phyloP scores from a whole-genome alignment of 2,797 vertebrate genomes.

The Paramormyrops hopkinsi region DNA sequence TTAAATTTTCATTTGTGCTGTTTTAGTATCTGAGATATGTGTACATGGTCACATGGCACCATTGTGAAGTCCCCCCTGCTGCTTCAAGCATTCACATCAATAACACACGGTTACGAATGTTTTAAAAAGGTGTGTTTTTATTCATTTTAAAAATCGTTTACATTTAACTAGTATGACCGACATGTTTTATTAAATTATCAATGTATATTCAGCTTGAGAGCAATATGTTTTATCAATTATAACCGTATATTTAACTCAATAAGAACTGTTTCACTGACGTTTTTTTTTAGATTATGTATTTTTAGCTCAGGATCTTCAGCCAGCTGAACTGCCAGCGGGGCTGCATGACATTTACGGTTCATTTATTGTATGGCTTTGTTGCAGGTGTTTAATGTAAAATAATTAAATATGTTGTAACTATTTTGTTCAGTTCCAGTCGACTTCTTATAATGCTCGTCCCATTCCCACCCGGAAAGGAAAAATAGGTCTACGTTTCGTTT shows the following conservation, averaged over 20 bases:
- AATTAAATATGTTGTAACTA: not conserved
- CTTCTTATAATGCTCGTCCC: not conserved
- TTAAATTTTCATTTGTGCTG: not conserved
- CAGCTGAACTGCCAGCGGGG: not conserved
- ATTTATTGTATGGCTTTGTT: not conserved
- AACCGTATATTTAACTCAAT: not conserved
- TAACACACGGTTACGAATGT: not conserved
- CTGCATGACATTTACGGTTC: not conserved
- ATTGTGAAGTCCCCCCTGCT: not conserved
- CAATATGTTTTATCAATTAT: not conserved
- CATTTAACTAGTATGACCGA: not conserved
- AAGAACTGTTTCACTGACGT: not conserved
- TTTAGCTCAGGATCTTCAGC: not conserved
- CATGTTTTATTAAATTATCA: not conserved
- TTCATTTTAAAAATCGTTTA: not conserved
- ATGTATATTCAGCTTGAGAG: not conserved
- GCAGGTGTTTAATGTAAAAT: not conserved
- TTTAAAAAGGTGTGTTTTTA: not conserved
- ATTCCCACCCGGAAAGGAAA: not conserved
- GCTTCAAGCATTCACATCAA: not conserved
- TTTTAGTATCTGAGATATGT: not conserved
- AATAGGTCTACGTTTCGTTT: not conserved
- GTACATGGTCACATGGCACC: not conserved
- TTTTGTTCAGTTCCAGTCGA: not conserved
- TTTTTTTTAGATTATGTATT: not conserved